These are phyloP conservation scores for Perca schrenkii DNA, from an alignment of 2,113 vertebrate genomes.

Conservation along the genomic window DNA sequence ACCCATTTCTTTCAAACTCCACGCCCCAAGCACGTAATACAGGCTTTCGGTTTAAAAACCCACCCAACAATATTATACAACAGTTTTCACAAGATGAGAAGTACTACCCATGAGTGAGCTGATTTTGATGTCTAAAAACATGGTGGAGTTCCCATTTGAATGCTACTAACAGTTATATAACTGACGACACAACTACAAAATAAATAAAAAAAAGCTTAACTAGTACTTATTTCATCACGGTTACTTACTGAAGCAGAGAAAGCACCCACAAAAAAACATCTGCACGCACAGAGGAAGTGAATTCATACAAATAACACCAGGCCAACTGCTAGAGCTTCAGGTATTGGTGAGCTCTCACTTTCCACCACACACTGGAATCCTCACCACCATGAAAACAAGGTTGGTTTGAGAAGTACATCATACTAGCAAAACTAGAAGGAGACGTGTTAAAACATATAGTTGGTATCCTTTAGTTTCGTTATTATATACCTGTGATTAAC, in stretches of 20 bases:
- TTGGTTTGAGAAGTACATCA: neutral
- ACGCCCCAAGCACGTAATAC: neutral
- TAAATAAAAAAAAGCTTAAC: neutral
- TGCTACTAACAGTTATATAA: neutral
- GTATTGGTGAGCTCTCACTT: neutral
- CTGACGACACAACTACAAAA: neutral
- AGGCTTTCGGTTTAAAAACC: constrained; percentile 23
- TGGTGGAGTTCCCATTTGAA: neutral
- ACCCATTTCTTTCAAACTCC: neutral
- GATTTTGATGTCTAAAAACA: neutral
- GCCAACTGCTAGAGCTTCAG: neutral
- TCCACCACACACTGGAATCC: neutral
- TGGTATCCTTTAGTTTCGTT: neutral
- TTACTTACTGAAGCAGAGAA: constrained; percentile 4
- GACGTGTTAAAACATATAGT: neutral
- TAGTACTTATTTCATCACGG: neutral
- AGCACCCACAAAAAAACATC: neutral
- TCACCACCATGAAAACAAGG: neutral
- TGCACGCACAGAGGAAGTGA: constrained; percentile 5
- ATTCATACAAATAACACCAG: neutral
- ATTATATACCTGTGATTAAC: neutral
- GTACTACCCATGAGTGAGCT: neutral
- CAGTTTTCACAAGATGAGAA: constrained; percentile 6
- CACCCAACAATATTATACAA: constrained; percentile 5
- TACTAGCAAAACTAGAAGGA: neutral